A percentile compares a stretch with the other conserved stretches of the same genome.
Conservation (phyloP, 2,888 invertebrate species). For the Pinctada fucata region DNA sequence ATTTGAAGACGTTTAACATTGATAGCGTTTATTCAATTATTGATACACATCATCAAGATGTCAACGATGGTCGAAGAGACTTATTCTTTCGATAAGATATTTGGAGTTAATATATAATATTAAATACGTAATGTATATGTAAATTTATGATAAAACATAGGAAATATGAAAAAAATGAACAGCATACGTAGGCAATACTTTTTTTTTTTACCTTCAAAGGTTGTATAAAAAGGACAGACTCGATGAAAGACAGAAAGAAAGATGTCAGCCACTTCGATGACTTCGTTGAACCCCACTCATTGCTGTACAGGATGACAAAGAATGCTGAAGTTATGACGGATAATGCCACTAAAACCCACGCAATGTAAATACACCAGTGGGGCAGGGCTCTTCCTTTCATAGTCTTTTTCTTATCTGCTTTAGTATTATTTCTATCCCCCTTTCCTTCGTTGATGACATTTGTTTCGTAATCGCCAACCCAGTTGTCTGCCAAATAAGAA, state of each 20-base stretch:
- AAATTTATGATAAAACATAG: too few relatives aligned
- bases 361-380: conserved; percentile 53
- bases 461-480: neutral
- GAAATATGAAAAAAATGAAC: too few relatives aligned
- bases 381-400: conserved; percentile 36
- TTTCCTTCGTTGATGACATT: conserved; percentile 23
- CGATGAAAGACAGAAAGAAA: conserved; percentile 50
- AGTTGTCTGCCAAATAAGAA: neutral
- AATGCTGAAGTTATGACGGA: conserved; percentile 49
- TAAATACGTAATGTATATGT: too few relatives aligned
- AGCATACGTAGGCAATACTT: neutral
- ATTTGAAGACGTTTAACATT: too few relatives aligned
- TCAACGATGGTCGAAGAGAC: too few relatives aligned
- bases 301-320: conserved; percentile 55
- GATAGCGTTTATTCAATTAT: too few relatives aligned
- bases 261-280: conserved; percentile 54
- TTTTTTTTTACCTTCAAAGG: conserved; percentile 47
- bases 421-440: neutral
- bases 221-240: conserved; percentile 52
- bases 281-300: conserved; percentile 56
- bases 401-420: neutral
- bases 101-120: too few relatives aligned
- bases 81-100: too few relatives aligned
- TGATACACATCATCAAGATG: too few relatives aligned
- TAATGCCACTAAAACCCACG: conserved; percentile 49